Conservation (phyloP, 2,113 vertebrate species). For the Dipodomys stephensi region DNA sequence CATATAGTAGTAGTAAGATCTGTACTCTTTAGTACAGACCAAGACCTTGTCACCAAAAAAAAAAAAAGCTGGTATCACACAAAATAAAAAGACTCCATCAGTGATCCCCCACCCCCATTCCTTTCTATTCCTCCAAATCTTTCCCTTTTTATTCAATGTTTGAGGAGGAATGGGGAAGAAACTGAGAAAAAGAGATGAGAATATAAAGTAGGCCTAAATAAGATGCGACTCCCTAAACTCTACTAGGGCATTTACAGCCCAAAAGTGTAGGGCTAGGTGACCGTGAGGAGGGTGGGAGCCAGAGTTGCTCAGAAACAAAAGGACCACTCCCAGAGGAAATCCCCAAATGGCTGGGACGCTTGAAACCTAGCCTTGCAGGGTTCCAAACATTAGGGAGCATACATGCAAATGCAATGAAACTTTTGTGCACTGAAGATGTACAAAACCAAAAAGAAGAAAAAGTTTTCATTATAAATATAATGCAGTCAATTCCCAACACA, state of each 20-base stretch:
- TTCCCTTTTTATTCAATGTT: not conserved
- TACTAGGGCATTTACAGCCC: not conserved
- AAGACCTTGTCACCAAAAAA: no score
- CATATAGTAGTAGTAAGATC: no score
- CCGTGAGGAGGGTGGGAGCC: not conserved
- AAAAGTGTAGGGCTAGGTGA: not conserved
- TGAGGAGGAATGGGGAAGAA: not conserved
- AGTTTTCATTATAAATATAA: no score
- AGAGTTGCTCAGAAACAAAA: not conserved
- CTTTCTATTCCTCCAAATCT: not conserved
- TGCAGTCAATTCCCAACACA: no score
- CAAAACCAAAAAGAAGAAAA: no score
- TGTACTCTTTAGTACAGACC: no score
- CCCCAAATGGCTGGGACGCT: not conserved
- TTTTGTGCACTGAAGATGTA: no score
- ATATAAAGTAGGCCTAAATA: not conserved
- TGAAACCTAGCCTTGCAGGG: not conserved
- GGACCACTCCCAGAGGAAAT: not conserved
- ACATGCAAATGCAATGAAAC: no score
- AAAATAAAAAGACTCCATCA: not conserved
- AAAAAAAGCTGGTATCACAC: no score
- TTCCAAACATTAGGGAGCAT: not conserved
- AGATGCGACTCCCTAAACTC: not conserved
- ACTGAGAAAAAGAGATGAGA: not conserved
- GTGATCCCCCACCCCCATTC: not conserved